These are phyloP conservation scores for Hybognathus amarus DNA, from an alignment of 2,797 vertebrate species.

Conservation along the genomic window DNA sequence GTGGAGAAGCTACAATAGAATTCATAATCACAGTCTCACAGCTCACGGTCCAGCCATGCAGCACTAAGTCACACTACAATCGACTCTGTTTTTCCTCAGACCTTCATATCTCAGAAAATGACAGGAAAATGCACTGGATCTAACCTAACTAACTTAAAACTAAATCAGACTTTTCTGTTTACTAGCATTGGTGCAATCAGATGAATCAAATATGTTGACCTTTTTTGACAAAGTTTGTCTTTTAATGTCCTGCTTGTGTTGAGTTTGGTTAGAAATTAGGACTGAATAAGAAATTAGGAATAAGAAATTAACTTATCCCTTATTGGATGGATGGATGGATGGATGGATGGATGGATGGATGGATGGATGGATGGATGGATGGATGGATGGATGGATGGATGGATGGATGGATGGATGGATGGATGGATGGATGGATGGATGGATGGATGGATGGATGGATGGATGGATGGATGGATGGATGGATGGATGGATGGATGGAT, in stretches of 20 bases:
- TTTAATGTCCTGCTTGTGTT: background rate
- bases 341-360: no score
- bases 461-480: no score
- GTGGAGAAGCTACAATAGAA: slow-evolving; percentile 77
- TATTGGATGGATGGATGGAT: no score
- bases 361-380: no score
- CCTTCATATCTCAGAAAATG: background rate
- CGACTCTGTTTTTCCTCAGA: background rate
- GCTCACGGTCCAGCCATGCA: slow-evolving; percentile 39
- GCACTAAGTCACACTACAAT: slow-evolving; percentile 30
- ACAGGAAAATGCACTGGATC: background rate
- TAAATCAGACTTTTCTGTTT: background rate
- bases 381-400: no score
- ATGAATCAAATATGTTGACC: background rate
- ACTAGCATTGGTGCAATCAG: background rate
- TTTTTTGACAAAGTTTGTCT: background rate
- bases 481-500: no score
- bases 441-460: no score
- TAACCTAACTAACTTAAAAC: background rate
- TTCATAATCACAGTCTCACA: slow-evolving; percentile 68
- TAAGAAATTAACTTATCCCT: no score
- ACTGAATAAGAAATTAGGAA: no score
- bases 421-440: no score
- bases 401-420: no score
- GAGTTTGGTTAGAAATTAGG: background rate